A percentile compares a stretch with the other conserved stretches of the same genome.
Conservation (phyloP, 2,888 invertebrate species). For the Acanthosepion esculentum region DNA sequence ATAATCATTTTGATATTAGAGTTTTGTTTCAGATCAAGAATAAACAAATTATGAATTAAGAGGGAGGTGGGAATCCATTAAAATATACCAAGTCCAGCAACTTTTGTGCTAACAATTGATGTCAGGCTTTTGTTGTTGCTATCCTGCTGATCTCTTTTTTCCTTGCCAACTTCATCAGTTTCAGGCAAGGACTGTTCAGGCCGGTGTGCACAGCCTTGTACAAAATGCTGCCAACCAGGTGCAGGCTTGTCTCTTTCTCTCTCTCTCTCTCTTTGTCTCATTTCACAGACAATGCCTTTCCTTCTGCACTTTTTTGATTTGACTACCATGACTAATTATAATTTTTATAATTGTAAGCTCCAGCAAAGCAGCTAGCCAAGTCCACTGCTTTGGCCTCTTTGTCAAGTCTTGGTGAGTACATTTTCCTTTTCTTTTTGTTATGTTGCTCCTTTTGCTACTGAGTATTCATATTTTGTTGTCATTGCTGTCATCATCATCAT, state of each 20-base stretch:
- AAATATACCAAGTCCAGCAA: background rate
- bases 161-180: background rate
- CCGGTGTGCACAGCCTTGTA: background rate
- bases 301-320: constrained; percentile 14
- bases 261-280: constrained; percentile 8
- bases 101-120: background rate
- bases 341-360: constrained; percentile 74
- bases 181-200: background rate
- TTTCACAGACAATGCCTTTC: constrained; percentile 39
- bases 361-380: constrained; percentile 83
- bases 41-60: background rate
- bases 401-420: constrained; percentile 91
- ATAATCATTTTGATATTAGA: background rate
- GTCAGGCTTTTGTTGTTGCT: background rate
- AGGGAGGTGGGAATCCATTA: background rate
- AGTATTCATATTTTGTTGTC: background rate
- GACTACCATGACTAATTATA: constrained; percentile 52
- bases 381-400: constrained; percentile 91
- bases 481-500: constrained; percentile 25
- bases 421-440: background rate
- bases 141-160: background rate
- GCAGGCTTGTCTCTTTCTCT: constrained; percentile 42
- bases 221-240: constrained; percentile 45
- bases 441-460: background rate
- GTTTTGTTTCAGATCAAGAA: background rate